Conservation (phyloP, 35 echinoderm and acorn worm species). For the Hemicentrotus pulcherrimus region DNA sequence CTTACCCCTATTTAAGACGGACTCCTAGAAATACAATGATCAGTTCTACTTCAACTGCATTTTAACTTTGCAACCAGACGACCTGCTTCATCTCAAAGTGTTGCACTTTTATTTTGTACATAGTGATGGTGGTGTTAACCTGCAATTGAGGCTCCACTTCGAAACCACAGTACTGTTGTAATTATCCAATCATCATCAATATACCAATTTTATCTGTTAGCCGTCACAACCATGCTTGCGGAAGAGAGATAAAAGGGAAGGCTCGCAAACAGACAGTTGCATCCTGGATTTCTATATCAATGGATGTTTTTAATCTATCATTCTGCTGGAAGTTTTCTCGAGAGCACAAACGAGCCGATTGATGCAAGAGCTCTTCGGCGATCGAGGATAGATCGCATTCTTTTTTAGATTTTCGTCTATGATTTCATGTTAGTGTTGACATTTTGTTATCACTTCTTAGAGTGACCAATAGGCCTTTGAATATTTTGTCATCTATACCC, state of each 20-base stretch:
- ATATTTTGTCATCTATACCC: not conserved
- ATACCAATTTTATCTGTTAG: not conserved
- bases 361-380: not conserved
- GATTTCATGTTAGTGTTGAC: not conserved
- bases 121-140: not conserved
- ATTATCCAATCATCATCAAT: not conserved
- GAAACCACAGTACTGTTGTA: not conserved
- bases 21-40: conserved; percentile 9
- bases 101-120: conserved; percentile 1
- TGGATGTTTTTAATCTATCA: not conserved
- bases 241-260: not conserved
- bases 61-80: not conserved
- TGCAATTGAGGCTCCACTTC: not conserved
- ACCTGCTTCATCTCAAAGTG: not conserved
- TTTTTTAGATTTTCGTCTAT: not conserved
- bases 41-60: not conserved
- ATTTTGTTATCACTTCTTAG: not conserved
- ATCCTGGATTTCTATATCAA: not conserved
- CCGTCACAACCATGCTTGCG: not conserved
- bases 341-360: not conserved
- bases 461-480: not conserved
- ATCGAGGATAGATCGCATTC: not conserved
- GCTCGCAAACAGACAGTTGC: not conserved
- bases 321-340: conserved; percentile 1
- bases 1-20: not conserved